Base-by-base conservation (phyloP, 2,113 vertebrate genomes). In the Pluvialis apricaria region DNA sequence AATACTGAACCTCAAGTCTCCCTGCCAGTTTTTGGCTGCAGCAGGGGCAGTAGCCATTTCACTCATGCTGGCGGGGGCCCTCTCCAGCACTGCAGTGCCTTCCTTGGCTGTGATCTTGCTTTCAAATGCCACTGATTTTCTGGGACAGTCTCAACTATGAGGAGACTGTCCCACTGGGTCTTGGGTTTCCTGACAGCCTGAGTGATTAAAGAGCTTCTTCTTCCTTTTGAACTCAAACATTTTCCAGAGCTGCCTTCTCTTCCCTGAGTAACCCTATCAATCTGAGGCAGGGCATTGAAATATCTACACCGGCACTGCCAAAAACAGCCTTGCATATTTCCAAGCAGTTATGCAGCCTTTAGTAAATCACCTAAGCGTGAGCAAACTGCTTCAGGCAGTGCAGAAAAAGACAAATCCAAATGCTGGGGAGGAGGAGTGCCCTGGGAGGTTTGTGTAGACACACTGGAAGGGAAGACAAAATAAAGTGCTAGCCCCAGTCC, bases 181-280 rank as follows among this genome's bases (percentile, higher is more conserved):
- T 97, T 93, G 75, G 88, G 97, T 97, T 98, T 98, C 97, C 96
- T 97, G 96, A 96, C 89, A 97, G 96, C 97, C 76, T 89, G 66
- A 73, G 86, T 98, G 97, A 98, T 98, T 98, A 98, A 97, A 98
- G 97, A 95, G 91, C 94, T 95, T 96, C 96, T 96, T 96, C 79
- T 95, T 97, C 82, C 92, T 98, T 91, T 54, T 91, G 92, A 97
- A 94, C 96, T 91, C 73, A 83, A 92, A 94, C 32, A 49, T 94
- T 97, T 97, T 97, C 90, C 92, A 95, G 89, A 85, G 90, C 76
- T 92, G 81, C 73, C 51, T 82, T 88, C 91, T 93, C 96, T 76
- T 95, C 86, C 73, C 79, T 47, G 91, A 78, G 72, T 93, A 96
- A 92, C 84, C 79, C 86, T 97, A 78, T 97, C 88, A 95, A 11